A percentile compares a stretch with the other conserved stretches of the same genome.
Conservation (phyloP, 2,888 invertebrate genomes). For the Patella depressa region DNA sequence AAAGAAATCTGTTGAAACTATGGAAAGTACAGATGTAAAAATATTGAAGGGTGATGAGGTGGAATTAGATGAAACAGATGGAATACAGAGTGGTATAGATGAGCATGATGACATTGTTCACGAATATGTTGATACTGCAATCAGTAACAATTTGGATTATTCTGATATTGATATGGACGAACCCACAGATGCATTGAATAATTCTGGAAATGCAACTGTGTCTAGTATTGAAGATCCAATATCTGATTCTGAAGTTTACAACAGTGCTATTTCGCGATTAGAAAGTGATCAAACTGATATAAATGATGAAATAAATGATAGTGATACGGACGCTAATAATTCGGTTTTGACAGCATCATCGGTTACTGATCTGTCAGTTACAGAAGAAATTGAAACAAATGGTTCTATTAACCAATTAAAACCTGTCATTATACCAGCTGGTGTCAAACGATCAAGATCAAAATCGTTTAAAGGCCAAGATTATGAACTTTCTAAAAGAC, state of each 20-base stretch:
- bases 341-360: neutral
- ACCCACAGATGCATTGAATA: neutral
- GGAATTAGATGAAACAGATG: neutral
- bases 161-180: neutral
- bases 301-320: neutral
- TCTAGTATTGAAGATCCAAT: neutral
- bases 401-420: too few species aligned
- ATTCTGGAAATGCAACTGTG: neutral
- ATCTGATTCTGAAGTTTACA: neutral
- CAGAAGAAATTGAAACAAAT: neutral
- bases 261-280: neutral
- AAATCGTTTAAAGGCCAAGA: neutral
- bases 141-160: neutral
- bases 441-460: neutral
- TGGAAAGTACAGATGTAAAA: neutral
- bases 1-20: slow-evolving; percentile 2
- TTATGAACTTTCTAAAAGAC: neutral
- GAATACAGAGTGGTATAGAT: neutral
- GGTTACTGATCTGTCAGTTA: neutral
- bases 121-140: neutral
- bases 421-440: neutral
- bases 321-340: neutral
- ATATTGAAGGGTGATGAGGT: neutral
- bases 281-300: neutral
- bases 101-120: neutral